A percentile compares a stretch with the other conserved stretches of the same genome.
phyloP scores from a whole-genome alignment of 2,113 vertebrate genomes.

The Tylochromis polylepis region DNA sequence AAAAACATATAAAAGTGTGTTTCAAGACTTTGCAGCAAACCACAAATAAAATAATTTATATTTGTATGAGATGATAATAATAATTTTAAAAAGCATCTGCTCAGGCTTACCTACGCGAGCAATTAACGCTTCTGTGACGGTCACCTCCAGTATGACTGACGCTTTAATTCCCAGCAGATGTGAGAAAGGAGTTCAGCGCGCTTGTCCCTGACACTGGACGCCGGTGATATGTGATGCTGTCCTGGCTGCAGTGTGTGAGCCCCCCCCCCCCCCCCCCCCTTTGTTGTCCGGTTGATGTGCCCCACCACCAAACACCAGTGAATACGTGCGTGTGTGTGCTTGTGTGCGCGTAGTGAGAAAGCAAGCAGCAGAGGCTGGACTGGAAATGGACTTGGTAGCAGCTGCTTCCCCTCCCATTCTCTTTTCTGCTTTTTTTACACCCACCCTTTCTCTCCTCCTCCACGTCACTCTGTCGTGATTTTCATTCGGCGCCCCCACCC shows the following conservation, averaged over 20 bases:
- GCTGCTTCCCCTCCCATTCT: slow-evolving; percentile 72
- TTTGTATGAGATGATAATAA: background rate
- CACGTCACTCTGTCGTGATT: slow-evolving; percentile 66
- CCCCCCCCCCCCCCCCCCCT: slow-evolving; percentile 64
- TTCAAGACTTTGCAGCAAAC: background rate
- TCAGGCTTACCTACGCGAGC: slow-evolving; percentile 56
- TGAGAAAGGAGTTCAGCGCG: background rate
- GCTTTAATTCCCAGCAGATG: background rate
- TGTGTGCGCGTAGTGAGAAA: background rate
- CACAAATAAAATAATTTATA: background rate
- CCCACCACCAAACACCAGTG: slow-evolving; percentile 14
- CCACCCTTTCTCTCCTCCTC: slow-evolving; percentile 20
- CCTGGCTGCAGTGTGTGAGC: slow-evolving; percentile 7
- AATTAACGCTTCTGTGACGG: slow-evolving; percentile 51
- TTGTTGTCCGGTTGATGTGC: slow-evolving; percentile 71
- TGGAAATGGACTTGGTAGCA: slow-evolving; percentile 55
- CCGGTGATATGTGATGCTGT: background rate
- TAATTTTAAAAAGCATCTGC: background rate
- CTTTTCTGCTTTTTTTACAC: background rate
- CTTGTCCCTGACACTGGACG: background rate
- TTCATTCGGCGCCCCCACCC: slow-evolving; percentile 49
- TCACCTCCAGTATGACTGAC: slow-evolving; percentile 59
- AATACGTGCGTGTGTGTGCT: background rate
- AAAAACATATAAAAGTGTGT: background rate
- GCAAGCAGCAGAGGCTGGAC: slow-evolving; percentile 27